Percentiles rank a stretch among this genome's conserved stretches.
These are phyloP conservation scores for Muntiacus reevesi DNA, from an alignment of 2,113 vertebrate genomes.

Conservation along the genomic window DNA sequence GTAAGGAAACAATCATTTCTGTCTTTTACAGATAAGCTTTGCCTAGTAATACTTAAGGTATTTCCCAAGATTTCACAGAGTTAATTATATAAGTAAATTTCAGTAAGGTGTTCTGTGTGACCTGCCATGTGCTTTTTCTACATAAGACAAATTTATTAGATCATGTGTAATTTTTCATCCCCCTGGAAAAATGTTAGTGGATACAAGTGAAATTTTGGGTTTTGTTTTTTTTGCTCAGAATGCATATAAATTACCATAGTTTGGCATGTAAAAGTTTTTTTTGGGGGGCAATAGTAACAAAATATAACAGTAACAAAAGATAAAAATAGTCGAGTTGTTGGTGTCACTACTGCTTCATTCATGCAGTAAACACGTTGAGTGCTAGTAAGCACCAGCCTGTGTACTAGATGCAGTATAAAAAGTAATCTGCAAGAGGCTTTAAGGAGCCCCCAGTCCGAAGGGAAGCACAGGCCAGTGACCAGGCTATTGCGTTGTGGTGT, in stretches of 20 bases:
- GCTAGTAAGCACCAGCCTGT: background rate
- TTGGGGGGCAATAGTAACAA: background rate
- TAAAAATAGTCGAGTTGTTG: background rate
- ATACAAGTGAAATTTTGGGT: background rate
- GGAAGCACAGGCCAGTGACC: background rate
- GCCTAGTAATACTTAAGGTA: background rate
- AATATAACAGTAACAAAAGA: background rate
- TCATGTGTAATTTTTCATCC: background rate
- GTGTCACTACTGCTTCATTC: background rate
- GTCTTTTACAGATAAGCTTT: background rate
- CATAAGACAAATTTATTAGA: background rate
- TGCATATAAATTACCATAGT: background rate
- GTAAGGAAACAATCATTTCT: slow-evolving; percentile 22
- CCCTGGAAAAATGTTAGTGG: background rate
- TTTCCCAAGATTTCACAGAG: background rate
- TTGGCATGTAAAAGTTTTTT: background rate
- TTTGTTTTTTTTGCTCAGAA: background rate
- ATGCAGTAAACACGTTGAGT: background rate
- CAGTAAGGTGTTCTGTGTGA: background rate
- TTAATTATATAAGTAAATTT: background rate
- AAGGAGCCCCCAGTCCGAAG: background rate
- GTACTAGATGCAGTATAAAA: background rate
- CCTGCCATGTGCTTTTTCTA: background rate
- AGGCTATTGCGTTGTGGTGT: accelerated
- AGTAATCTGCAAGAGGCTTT: background rate